These are phyloP conservation scores for Drosophila nebulosa DNA, from an alignment of 1,140 invertebrate genomes.

Conservation along the genomic window DNA sequence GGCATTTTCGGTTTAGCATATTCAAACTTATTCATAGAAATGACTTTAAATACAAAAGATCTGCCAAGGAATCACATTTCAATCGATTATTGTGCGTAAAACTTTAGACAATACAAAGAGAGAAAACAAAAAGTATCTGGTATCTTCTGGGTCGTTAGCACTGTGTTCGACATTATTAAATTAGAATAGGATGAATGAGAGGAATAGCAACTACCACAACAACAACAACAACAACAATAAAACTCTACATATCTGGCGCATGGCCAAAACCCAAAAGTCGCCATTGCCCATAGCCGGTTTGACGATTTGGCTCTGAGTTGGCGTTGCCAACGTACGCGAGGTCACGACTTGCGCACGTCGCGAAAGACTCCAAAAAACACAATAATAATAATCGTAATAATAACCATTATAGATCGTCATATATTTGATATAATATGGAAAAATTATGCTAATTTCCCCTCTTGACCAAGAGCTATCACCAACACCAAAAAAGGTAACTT, in stretches of 20 bases:
- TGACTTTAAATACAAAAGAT: conserved; percentile 1
- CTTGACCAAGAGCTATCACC: background rate
- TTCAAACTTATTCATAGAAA: conserved; percentile 1
- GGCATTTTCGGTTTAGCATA: background rate
- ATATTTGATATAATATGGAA: conserved; percentile 61
- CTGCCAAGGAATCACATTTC: conserved; percentile 22
- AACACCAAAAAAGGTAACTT: conserved; percentile 53
- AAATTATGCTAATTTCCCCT: conserved; percentile 65
- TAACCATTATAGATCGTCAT: conserved; percentile 33
- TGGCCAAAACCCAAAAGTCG: conserved; percentile 45
- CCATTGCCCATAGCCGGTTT: conserved; percentile 45
- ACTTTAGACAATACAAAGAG: conserved; percentile 9
- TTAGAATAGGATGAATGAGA: conserved; percentile 43
- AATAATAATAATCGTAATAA: conserved; percentile 53
- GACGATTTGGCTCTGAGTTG: background rate
- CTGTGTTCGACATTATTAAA: conserved; percentile 53
- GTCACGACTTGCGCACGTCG: conserved; percentile 51
- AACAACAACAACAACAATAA: conserved; percentile 15
- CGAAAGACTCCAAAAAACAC: conserved; percentile 43
- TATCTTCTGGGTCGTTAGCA: conserved; percentile 43
- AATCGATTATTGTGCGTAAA: background rate
- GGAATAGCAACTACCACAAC: too few species aligned
- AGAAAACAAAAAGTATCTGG: conserved; percentile 32
- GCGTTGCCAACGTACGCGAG: conserved; percentile 21
- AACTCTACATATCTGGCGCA: conserved; percentile 52